Conservation (phyloP, 2,113 vertebrate species). For the Chrysochloris asiatica region DNA sequence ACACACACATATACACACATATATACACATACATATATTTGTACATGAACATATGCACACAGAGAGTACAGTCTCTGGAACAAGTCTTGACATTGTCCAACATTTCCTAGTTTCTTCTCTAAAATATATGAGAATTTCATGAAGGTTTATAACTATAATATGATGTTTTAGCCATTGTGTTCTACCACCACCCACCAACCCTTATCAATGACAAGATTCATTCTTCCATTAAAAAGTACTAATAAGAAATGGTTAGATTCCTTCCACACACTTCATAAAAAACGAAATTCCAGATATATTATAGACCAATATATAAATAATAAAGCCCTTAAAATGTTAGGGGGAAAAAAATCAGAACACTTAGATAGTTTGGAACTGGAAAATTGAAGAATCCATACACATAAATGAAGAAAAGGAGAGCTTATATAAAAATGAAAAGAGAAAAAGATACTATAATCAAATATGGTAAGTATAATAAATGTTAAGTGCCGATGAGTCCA, state of each 20-base stretch:
- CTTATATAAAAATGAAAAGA: conserved; percentile 32
- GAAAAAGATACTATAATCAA: background rate
- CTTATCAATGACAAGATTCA: background rate
- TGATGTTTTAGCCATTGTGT: background rate
- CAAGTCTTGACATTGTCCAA: background rate
- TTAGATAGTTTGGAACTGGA: background rate
- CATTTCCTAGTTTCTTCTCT: conserved; percentile 1
- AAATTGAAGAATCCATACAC: background rate
- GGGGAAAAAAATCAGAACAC: conserved; percentile 12
- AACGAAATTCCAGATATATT: background rate
- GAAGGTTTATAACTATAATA: background rate
- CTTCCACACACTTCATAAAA: background rate
- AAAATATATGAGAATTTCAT: background rate
- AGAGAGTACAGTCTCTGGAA: background rate
- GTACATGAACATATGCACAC: background rate
- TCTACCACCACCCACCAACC: background rate
- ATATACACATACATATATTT: background rate
- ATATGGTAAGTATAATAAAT: conserved; percentile 7
- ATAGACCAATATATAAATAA: conserved; percentile 24
- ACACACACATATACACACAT: background rate
- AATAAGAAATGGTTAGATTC: conserved; percentile 32
- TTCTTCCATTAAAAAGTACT: background rate
- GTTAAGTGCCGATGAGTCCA: too few species aligned
- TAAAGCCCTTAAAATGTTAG: background rate
- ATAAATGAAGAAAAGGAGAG: background rate